phyloP scores from a whole-genome alignment of 2,113 vertebrate genomes.

The Myxocyprinus asiaticus region DNA sequence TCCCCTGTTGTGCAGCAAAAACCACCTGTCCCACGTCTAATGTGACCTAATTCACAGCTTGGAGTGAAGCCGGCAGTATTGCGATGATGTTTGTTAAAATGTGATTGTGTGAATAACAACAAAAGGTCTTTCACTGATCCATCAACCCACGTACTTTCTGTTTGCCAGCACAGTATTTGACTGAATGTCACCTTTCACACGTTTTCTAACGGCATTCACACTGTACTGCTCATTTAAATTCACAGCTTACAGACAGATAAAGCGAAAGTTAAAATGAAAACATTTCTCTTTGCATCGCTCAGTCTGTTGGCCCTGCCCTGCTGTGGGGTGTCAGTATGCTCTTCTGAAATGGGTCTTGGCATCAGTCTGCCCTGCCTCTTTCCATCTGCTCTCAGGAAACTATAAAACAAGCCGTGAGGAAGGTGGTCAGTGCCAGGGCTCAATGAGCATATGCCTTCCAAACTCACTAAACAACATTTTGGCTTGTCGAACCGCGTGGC shows the following conservation, averaged over 20 bases:
- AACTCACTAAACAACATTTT: constrained; percentile 29
- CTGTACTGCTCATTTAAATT: background rate
- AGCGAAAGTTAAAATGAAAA: constrained; percentile 5
- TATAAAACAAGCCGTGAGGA: constrained; percentile 27
- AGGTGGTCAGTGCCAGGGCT: constrained; percentile 20
- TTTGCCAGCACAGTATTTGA: constrained; percentile 24
- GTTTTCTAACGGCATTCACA: background rate
- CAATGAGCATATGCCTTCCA: constrained; percentile 37
- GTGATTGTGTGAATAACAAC: constrained; percentile 33
- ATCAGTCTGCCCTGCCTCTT: background rate
- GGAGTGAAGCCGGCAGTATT: background rate
- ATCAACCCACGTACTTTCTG: constrained; percentile 30
- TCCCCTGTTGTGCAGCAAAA: background rate
- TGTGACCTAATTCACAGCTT: constrained; percentile 21
- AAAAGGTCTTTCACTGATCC: constrained; percentile 34
- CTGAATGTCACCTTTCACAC: constrained; percentile 46
- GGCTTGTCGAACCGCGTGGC: background rate
- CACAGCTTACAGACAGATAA: background rate
- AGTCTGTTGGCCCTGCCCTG: constrained; percentile 3
- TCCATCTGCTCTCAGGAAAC: constrained; percentile 60
- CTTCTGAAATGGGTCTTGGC: too few species aligned
- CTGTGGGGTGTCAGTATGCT: background rate
- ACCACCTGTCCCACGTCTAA: constrained; percentile 20
- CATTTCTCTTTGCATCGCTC: constrained; percentile 21
- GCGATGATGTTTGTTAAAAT: constrained; percentile 2